Evolutionary conservation across 2,113 vertebrate genomes (phyloP).

Genomic region (Pheucticus melanocephalus): DNA sequence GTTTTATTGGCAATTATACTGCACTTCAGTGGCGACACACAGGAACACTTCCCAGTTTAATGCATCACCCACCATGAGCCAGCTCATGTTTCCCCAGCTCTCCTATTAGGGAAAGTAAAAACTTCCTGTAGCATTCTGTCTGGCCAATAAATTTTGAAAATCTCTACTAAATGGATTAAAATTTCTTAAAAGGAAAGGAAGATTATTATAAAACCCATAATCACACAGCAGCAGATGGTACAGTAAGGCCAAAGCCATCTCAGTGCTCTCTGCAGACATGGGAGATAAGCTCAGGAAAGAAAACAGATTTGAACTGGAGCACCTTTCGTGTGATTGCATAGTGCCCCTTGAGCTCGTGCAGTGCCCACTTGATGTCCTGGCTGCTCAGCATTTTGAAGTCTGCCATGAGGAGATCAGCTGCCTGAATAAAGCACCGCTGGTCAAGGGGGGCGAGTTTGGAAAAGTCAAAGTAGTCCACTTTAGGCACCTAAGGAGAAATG

Average conservation of each 20-base stretch:
- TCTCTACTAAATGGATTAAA: slow-evolving; percentile 17
- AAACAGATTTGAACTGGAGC: background rate
- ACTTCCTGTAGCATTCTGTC: background rate
- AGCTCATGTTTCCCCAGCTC: background rate
- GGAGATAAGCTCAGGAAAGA: background rate
- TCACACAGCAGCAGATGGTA: background rate
- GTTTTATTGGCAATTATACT: slow-evolving; percentile 6
- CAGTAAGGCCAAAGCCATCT: background rate
- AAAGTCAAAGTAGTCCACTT: slow-evolving; percentile 90
- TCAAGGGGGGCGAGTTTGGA: slow-evolving; percentile 81
- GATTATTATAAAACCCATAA: background rate
- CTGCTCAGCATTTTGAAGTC: slow-evolving; percentile 97
- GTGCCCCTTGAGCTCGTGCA: slow-evolving; percentile 96
- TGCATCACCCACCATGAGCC: background rate
- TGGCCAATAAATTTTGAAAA: background rate
- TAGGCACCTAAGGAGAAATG: slow-evolving; percentile 70
- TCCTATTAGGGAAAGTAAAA: background rate
- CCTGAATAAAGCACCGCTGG: slow-evolving; percentile 86
- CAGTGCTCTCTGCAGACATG: background rate
- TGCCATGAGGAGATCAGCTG: slow-evolving; percentile 93
- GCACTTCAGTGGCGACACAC: background rate
- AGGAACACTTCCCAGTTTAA: background rate
- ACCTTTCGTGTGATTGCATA: slow-evolving; percentile 99
- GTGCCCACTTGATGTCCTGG: slow-evolving; percentile 96
- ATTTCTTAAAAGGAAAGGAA: slow-evolving; percentile 16